phyloP scores from a whole-genome alignment of 2,113 vertebrate genomes.

The Prietella phreatophila region DNA sequence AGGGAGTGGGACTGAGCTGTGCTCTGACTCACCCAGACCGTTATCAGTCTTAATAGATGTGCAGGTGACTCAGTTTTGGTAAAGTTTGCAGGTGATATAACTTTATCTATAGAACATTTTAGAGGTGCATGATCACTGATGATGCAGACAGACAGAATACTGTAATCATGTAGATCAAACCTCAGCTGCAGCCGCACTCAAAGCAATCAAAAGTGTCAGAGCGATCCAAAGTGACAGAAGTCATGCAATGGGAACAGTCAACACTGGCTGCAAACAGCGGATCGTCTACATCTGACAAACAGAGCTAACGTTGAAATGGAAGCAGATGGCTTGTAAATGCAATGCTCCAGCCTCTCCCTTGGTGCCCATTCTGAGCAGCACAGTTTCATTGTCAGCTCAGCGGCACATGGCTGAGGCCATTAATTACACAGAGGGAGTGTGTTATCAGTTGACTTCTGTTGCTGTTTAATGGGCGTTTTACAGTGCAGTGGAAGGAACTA shows the following conservation, averaged over 20 bases:
- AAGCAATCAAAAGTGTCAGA: conserved; percentile 17
- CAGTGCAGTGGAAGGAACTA: conserved; percentile 40
- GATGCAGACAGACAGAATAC: neutral
- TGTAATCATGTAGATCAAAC: neutral
- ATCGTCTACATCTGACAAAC: conserved; percentile 32
- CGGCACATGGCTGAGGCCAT: conserved; percentile 41
- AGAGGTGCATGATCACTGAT: conserved; percentile 19
- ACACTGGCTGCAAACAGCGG: conserved; percentile 20
- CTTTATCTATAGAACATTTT: conserved; percentile 22
- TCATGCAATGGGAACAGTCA: conserved; percentile 21
- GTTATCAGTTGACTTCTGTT: conserved; percentile 50
- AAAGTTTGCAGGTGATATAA: conserved; percentile 13
- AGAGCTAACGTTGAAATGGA: conserved; percentile 27
- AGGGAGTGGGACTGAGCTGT: conserved; percentile 43
- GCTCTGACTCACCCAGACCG: conserved; percentile 37
- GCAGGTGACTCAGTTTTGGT: conserved; percentile 25
- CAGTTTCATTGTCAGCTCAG: conserved; percentile 46
- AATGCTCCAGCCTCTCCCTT: conserved; percentile 37
- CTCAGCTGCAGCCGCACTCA: neutral
- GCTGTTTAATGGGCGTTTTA: conserved; percentile 46
- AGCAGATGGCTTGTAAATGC: conserved; percentile 46
- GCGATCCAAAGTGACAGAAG: conserved; percentile 23
- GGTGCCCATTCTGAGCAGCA: conserved; percentile 37
- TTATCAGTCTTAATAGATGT: conserved; percentile 47
- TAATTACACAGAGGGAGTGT: conserved; percentile 45